Base-by-base conservation (phyloP, 2,888 invertebrate species). In the Diloba caeruleocephala region DNA sequence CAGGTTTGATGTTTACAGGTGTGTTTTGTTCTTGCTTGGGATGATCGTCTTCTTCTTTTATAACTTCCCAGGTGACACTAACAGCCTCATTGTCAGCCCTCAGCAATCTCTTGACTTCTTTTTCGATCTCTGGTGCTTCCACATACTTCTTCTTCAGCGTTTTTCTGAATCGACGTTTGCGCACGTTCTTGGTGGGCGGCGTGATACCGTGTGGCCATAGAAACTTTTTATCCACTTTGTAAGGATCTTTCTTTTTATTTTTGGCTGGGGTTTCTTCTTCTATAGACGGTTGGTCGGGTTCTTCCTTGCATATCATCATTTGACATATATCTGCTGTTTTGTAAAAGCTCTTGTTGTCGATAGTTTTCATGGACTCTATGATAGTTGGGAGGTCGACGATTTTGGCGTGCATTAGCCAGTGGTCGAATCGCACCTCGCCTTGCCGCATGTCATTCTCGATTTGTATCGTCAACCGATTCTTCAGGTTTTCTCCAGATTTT, bases 301-400 rank as follows among this genome's bases (percentile, higher is more conserved):
- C 98, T 72, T 97, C 97, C 88, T 97, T 97, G 76, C 98, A 98
- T 44, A 98, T 94, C 94, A 99, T 95, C 92, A 96, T 94, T 94
- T 99, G 99, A 76, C 98, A 98, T 59, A 99, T 96, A 87, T 99
- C 99, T 0, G 99, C 98, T 0, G 99, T 98, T 94, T 99, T 99
- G 83, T 99, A 99, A 76, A 99, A 98, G 77, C 97, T 98, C 88
- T 99, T 99, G 59, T 95, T 96, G 84, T 99, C 99, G 46, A 99
- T 97, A 0, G 99, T 99, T 92, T 99, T 99, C 48, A 98, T 90
- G 0, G 98, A 97, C 90, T 99, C 99, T 10, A 98, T 95, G 5
- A 99, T 94, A 3, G 98, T 97, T 0, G 99, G 99, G 34, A 99
- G 87, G 87, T 99, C 99, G 0, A 98, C 96, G 21, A 99, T 95